Evolutionary conservation across 2,888 invertebrate genomes (phyloP), one percentile per base, ranked within the genome.

Genomic region (Lithosia quadra): DNA sequence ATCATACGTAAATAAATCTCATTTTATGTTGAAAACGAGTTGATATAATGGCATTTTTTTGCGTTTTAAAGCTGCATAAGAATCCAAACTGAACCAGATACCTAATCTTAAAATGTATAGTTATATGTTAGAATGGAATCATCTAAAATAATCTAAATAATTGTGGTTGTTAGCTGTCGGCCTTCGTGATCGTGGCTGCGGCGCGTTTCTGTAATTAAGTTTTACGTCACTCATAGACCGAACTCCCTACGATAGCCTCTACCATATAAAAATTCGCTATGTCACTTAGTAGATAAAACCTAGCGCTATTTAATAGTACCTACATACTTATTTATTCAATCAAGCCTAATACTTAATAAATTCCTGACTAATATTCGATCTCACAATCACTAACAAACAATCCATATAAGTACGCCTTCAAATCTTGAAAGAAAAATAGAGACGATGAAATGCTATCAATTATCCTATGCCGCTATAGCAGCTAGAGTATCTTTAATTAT

Each of bases 121-220:
- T 87, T 86, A 84, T 84, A 83, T 84, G 85, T 87, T 85, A 83
- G 81, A 88, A 88, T 88, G 85, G 88, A 90, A 87, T 90, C 89
- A 87, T 90, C 89, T 88, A 87, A 92, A 92, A 87, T 90, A 89
- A 87, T 90, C 89, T 88, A 87, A 92, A 92, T 93, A 91, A 92
- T 92, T 91, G 91, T 88, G 86, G 90, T 91, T 89, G 91, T 91
- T 91, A 91, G 91, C 86, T 71, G 89, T 86, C 86, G 92, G 90
- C 92, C 91, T 92, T 91, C 92, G 88, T 88, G 88, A 85, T 86
- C 88, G 89, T 87, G 89, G 90, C 86, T 88, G 88, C 86, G 88
- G 88, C 88, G 87, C 90, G 91, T 85, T 93, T 91, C 90, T 92
- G 92, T 94, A 93, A 94, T 94, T 92, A 93, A 92, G 91, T 92